These are phyloP conservation scores for Trissolcus basalis DNA, from an alignment of 1,140 invertebrate species.

Conservation along the genomic window DNA sequence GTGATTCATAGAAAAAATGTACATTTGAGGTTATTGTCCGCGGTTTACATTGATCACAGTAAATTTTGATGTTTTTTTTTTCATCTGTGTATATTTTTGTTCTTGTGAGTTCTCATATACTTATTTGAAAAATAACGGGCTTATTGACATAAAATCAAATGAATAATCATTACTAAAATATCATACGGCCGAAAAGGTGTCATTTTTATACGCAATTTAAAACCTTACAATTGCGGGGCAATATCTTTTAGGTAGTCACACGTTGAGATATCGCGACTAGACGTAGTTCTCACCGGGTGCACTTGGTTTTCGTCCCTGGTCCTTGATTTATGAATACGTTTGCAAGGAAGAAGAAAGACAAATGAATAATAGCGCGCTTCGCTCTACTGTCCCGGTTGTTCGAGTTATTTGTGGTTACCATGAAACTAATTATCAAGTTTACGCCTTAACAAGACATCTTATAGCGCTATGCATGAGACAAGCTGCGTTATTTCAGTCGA, in stretches of 20 bases:
- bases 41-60: too few species aligned
- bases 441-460: slow-evolving; percentile 57
- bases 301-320: slow-evolving; percentile 54
- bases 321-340: slow-evolving; percentile 63
- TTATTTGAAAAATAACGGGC: too few species aligned
- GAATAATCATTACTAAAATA: too few species aligned
- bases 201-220: slow-evolving; percentile 22
- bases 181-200: neutral
- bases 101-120: too few species aligned
- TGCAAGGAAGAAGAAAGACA: slow-evolving; percentile 59
- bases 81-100: too few species aligned
- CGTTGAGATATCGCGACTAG: slow-evolving; percentile 53
- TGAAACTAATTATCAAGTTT: slow-evolving; percentile 66
- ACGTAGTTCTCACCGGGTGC: slow-evolving; percentile 38
- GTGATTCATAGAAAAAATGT: too few species aligned
- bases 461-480: slow-evolving; percentile 17
- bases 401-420: slow-evolving; percentile 62
- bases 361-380: slow-evolving; percentile 67
- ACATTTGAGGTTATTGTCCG: too few species aligned
- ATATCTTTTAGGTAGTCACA: slow-evolving; percentile 43
- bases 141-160: too few species aligned
- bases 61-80: too few species aligned
- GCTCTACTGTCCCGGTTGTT: slow-evolving; percentile 54
- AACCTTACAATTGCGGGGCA: slow-evolving; percentile 17
- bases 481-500: slow-evolving; percentile 17